A percentile compares a stretch with the other conserved stretches of the same genome.
Conservation (phyloP, 2,888 invertebrate genomes). For the Netelia melanura region DNA sequence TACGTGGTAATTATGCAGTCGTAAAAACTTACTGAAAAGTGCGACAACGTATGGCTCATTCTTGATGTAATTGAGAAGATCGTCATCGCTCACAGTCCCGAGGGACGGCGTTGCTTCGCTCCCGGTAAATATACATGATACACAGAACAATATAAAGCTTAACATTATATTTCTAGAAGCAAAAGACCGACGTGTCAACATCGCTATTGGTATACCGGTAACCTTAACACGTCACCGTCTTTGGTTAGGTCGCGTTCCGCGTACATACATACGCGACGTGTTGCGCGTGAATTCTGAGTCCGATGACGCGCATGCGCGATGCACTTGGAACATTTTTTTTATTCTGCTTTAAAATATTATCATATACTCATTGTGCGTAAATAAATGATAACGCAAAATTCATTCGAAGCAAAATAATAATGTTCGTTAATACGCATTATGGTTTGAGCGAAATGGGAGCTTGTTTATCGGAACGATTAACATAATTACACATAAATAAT, state of each 20-base stretch:
- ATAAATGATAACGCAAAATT: no score
- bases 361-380: no score
- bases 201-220: constrained; percentile 53
- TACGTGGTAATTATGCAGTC: no score
- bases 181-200: constrained; percentile 16
- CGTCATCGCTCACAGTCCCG: constrained; percentile 91
- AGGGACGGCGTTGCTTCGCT: constrained; percentile 80
- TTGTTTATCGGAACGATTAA: no score
- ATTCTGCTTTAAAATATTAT: no score
- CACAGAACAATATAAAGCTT: constrained; percentile 62
- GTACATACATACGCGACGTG: constrained; percentile 10
- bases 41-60: constrained; percentile 93
- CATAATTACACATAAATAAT: no score
- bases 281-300: no score
- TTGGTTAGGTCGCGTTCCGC: neutral
- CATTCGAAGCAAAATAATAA: no score
- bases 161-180: constrained; percentile 67
- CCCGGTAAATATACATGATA: constrained; percentile 64
- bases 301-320: no score
- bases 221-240: constrained; percentile 67
- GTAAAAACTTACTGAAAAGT: constrained; percentile 90
- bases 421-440: no score
- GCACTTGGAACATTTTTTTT: no score
- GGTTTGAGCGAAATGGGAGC: no score
- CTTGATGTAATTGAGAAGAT: constrained; percentile 91